Base-by-base conservation (phyloP, 2,888 invertebrate genomes). In the Chrysomela aeneicollis region DNA sequence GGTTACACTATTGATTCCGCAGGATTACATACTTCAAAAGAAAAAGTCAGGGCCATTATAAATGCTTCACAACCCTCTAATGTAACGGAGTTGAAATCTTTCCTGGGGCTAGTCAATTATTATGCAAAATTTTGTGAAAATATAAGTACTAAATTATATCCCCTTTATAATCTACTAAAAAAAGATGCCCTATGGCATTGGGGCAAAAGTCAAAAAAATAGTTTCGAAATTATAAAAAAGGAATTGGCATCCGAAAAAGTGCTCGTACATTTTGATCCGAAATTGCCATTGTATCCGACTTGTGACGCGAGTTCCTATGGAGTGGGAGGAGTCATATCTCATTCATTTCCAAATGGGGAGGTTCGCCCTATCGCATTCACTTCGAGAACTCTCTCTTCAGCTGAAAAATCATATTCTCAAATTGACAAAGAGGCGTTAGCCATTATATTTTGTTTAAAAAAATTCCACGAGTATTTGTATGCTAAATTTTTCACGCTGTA, bases 51-150 rank as follows among this genome's bases (percentile, higher is more conserved):
- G 26, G 71, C 68, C 19, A 71, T 76, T n/a, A 1, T 63, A 15
- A 66, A 63, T 15, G 60, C 68, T 54, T 50, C 63, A 9, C 12
- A 21, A 37, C 67, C 67, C 9, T 32, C 17, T 12, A 42, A 52
- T 51, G 59, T 73, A 2, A 69, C 68, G 6, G 67, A 73, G 64
- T 42, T 77, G n/a, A 73, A 72, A 60, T 72, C 76, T 15, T 78
- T 71, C 63, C 53, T 76, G 5, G 78, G 78, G 5, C 57, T 74
- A 49, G 61, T 77, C 2, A 79, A 79, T 67, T 81, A 76, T 70
- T 79, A 78, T 61, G 65, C 72, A 9, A 74, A 72, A 59, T 81
- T 79, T 70, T 54, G 5, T 47, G 47, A 47, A 15, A 47, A 47
- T 47, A 15, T 47, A 2, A 18, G 19, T 15, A 5, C 18, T 4